Evolutionary conservation across 2,797 vertebrate genomes (phyloP), one percentile per base, ranked within the genome.

Genomic region (Nyctalus aviator): DNA sequence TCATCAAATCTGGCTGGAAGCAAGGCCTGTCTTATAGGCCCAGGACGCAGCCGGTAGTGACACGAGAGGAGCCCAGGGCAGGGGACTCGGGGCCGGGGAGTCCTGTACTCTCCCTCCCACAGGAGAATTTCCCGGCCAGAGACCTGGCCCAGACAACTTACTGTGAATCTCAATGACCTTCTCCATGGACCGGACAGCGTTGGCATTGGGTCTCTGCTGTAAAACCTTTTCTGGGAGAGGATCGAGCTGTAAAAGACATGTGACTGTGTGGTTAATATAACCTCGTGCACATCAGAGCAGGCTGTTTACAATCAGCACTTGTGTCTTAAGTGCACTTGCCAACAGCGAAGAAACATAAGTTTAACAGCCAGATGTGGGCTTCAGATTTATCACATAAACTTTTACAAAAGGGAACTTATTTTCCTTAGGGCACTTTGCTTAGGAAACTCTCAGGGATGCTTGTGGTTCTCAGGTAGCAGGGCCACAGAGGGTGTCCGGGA

Each of bases 111-210:
- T 27, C 3, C 3, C 59, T 62, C 62, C 62, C 62, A 64, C 62
- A n/a, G 62, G 62, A 64, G 30, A 15, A 15, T 12, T 12, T 30
- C 62, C 20, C 9, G 0, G 27, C 32, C 1, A 46, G 66, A 30
- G 10, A 6, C 57, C 4, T 2, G 23, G 73, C 13, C 73, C 10
- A 8, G 73, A 15, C 84, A 0, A 99, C 99, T 99, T 97, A 99
- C 99, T 98, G 77, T 99, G 99, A 95, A 98, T 98, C 96, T 99
- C 99, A 15, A 99, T 97, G 53, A 99, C 99, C 95, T 99, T 99
- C 98, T 99, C 99, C 98, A 99, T 99, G 37, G 99, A 99, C 94
- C 97, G 99, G 75, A 99, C 98, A 0, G 99, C 99, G 0, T 99
- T 99, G 71, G 98, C 97, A 1, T 99, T 99, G 55, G 99, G 99